Base-by-base conservation (phyloP, 2,113 vertebrate genomes). In the Erpornis zantholeuca region DNA sequence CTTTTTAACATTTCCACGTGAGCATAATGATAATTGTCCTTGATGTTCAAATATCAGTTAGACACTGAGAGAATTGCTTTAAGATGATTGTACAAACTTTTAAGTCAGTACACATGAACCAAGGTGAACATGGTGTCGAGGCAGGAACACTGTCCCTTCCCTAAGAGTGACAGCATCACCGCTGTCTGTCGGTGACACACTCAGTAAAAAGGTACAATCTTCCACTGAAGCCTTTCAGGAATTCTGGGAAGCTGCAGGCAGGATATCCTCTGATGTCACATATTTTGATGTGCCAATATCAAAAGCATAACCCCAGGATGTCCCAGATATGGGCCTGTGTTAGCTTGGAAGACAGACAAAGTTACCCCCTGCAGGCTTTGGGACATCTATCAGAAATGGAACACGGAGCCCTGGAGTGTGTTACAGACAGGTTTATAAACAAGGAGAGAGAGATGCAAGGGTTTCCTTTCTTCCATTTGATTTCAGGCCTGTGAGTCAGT, bases 161-260 rank as follows among this genome's bases (percentile, higher is more conserved):
- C 17, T 36, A 33, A 40, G 45, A 83, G 50, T 35, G 68, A 57
- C n/a, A 45, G 31, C 22, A 22, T 47, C 86, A 90, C 61, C 0
- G 0, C 13, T 82, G 44, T 44, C 59, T 66, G 10, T 44, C 0
- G 0, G 68, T 57, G 36, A 69, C 79, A 61, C 38, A 3, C 40
- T 69, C 35, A 49, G 88, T 49, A 56, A 63, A 88, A 92, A 80
- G 36, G 42, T 2, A 3, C 7, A 22, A 19, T 81, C 54, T 88
- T 61, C 80, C 56, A 83, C 23, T 53, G 70, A 77, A 88, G 29
- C 63, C 35, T 73, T 50, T 49, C 33, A 52, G 73, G 54, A 66
- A 75, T 33, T 63, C 10, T 53, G 77, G 59, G 76, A 69, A 90
- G 60, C 23, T 70, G 64, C 60, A 81, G 50, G 64, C 49, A 83